Base-by-base conservation (phyloP, 2,113 vertebrate genomes). In the Megaptera novaeangliae region DNA sequence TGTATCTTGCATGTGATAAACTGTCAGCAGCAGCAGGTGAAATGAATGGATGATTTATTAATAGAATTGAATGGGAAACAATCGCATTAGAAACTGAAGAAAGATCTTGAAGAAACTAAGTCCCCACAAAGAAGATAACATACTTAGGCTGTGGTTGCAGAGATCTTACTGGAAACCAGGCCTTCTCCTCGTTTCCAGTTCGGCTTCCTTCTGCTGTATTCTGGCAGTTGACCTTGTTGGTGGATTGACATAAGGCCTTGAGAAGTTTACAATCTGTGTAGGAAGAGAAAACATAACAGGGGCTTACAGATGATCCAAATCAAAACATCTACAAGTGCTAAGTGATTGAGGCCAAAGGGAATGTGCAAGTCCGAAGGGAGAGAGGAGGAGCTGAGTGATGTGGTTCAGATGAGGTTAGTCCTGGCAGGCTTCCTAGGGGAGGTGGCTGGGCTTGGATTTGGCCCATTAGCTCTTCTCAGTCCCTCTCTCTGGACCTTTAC, bases 381-480 rank as follows among this genome's bases (percentile, higher is more conserved):
- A 59, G 46, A 61, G 44, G 41, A 66, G 84, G 86, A 31, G 84
- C 20, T 49, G 90, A 85, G 55, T 80, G 88, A 88, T 63, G 80
- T 71, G 74, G 84, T 49, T 90, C 94, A 49, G 94, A 95, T 85
- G 84, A 96, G 93, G 77, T 91, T 85, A 93, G 75, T 39, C 72
- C 91, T 96, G 97, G 95, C 96, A 44, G 72, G 29, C 95, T 96
- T 97, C 96, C 82, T 75, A 12, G 84, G 94, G 77, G 85, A 94
- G 88, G 59, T 59, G 91, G 69, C 71, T 81, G 52, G 20, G 41
- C 4, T 90, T 82, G 49, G 71, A 31, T 77, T 93, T 97, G 93
- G 86, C 78, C 36, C 49, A 6, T 12, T 20, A 44, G 57, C 55
- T 69, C 68, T 66, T 75, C 34, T 78, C 23, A 71, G 82, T 39